A percentile compares a stretch with the other conserved stretches of the same genome.
These are phyloP conservation scores for Zapus hudsonius DNA, from an alignment of 2,113 vertebrate species.

Conservation along the genomic window DNA sequence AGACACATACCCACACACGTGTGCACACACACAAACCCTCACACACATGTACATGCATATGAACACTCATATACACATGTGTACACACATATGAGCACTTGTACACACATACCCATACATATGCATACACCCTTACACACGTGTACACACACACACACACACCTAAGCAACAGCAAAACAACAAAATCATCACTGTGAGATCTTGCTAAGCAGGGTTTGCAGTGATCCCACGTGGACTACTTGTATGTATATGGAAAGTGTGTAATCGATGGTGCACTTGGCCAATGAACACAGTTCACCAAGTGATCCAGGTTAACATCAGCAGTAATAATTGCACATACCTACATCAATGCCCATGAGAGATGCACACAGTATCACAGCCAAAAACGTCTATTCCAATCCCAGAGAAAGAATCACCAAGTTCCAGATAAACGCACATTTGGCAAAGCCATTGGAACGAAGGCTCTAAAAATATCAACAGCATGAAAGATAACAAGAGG, in stretches of 20 bases:
- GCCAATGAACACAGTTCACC: neutral
- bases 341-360: neutral
- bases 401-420: conserved; percentile 1
- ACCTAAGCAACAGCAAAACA: neutral
- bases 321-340: neutral
- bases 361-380: neutral
- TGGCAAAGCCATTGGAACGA: neutral
- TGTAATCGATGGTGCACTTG: neutral
- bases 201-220: neutral
- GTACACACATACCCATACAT: no score
- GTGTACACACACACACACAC: no score
- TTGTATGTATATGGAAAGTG: conserved; percentile 19
- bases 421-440: conserved; percentile 18
- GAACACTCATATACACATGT: no score
- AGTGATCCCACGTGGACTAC: neutral
- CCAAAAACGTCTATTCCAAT: conserved; percentile 16
- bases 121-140: no score
- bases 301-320: neutral
- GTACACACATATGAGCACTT: no score
- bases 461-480: conserved; percentile 33
- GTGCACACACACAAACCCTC: no score
- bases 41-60: no score
- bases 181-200: neutral
- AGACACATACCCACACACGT: no score
- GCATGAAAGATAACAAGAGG: neutral